Percentiles rank a stretch among this genome's conserved stretches.
Evolutionary conservation across 2,797 vertebrate species (phyloP).

Genomic region (Tenualosa thibaudeaui): DNA sequence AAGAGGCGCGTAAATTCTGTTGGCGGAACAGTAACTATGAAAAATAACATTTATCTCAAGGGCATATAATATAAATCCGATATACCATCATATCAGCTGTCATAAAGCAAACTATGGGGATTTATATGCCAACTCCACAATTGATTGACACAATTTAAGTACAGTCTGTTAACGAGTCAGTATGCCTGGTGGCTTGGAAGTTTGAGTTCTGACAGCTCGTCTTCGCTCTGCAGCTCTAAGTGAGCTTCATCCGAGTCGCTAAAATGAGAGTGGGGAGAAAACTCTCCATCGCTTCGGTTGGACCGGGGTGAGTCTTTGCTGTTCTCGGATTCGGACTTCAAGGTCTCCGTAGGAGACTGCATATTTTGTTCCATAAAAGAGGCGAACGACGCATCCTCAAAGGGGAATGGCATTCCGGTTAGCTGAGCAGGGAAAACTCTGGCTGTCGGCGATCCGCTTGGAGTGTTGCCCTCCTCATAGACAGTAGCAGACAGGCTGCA

Average conservation of each 20-base stretch:
- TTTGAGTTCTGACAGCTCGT: conserved; percentile 76
- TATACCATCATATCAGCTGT: conserved; percentile 47
- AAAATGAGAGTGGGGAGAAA: conserved; percentile 93
- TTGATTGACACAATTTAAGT: conserved; percentile 67
- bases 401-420: conserved; percentile 76
- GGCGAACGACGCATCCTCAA: conserved; percentile 74
- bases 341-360: conserved; percentile 70
- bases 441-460: conserved; percentile 55
- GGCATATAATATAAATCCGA: conserved; percentile 55
- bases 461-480: conserved; percentile 55
- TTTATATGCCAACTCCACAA: conserved; percentile 46
- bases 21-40: conserved; percentile 68
- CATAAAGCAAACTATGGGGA: conserved; percentile 48
- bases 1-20: conserved; percentile 61
- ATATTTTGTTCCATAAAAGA: conserved; percentile 77
- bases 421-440: conserved; percentile 74
- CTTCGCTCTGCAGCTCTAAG: conserved; percentile 77
- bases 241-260: conserved; percentile 94
- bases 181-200: conserved; percentile 61
- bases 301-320: conserved; percentile 85
- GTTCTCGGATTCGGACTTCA: conserved; percentile 65
- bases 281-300: conserved; percentile 93
- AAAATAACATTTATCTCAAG: conserved; percentile 52
- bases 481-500: conserved; percentile 58
- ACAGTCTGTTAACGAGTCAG: conserved; percentile 49